Evolutionary conservation across 2,888 invertebrate species (phyloP), one percentile per base, ranked within the genome.

Genomic region (Mythimna pallens): DNA sequence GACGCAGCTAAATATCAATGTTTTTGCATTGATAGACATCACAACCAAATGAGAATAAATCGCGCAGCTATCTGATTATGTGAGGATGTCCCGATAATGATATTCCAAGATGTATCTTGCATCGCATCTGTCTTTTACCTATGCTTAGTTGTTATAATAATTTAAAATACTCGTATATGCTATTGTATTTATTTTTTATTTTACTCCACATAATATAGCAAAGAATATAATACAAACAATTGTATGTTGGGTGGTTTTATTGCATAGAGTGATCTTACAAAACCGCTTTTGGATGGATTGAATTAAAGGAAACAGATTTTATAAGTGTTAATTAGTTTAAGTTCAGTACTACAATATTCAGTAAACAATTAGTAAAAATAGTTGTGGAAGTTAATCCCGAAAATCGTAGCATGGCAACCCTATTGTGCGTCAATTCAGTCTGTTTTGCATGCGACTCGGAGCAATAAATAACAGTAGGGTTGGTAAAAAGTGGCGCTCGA

Each of bases 391-490:
- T 22, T 22, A 20, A 6, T 55, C 5, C 47, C 34, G 7, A 72
- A 69, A 76, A 59, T n/a, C 59, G 34, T 25, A 82, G 36, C 7
- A 71, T 54, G 83, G 70, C 90, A 93, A 66, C 93, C 93, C 92
- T 93, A 86, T 54, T 77, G 83, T 85, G 88, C 88, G 90, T 92
- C 92, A 93, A 93, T 91, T 90, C 89, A 87, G 89, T 87, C 89
- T 90, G 92, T 92, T 94, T 93, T 94, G 94, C 93, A 94, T 94
- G 91, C 90, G 89, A 89, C 84, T 89, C 90, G 84, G 70, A 83
- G 90, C 81, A 89, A 93, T 94, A 94, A 94, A 94, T 93, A 93
- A 92, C 92, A 85, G 84, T 84, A 87, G 90, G 89, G 90, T 82
- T 91, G 90, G 88, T 86, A 90, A 91, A 92, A 92, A 91, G 89